Percentiles rank a stretch among this genome's conserved stretches.
These are phyloP conservation scores for Drosophila nr. perissopoda DNA, from an alignment of 2,888 invertebrate genomes.

Conservation along the genomic window DNA sequence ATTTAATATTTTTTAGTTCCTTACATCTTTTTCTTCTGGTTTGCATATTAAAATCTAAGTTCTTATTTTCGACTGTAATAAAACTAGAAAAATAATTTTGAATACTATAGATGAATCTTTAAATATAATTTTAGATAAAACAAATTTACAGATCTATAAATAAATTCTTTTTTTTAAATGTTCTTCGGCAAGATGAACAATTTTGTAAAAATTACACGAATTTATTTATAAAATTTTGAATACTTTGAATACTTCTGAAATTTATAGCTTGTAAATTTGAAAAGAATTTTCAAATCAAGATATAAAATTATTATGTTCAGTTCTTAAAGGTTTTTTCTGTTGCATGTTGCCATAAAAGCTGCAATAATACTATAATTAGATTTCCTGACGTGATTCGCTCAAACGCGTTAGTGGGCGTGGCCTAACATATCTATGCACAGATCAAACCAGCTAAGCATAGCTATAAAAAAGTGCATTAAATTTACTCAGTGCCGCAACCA, in stretches of 20 bases:
- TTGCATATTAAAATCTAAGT: neutral
- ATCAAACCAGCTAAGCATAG: neutral
- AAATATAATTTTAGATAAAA: neutral
- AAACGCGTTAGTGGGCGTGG: neutral
- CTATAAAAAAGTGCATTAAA: neutral
- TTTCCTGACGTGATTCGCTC: no score
- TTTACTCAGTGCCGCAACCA: neutral
- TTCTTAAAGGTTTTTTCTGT: neutral
- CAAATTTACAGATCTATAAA: neutral
- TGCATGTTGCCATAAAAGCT: neutral
- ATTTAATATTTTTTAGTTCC: neutral
- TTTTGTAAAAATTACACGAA: neutral
- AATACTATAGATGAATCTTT: fast-evolving
- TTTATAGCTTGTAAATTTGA: neutral
- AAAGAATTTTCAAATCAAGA: neutral
- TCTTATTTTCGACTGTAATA: fast-evolving
- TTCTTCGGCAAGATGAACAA: neutral
- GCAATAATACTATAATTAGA: neutral
- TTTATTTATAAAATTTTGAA: neutral
- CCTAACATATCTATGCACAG: neutral
- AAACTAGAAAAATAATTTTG: neutral
- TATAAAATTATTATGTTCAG: neutral
- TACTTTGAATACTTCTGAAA: neutral
- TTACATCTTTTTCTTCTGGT: neutral
- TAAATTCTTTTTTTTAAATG: neutral